These are phyloP conservation scores for Florisuga fusca DNA, from an alignment of 2,797 vertebrate species.

Conservation along the genomic window DNA sequence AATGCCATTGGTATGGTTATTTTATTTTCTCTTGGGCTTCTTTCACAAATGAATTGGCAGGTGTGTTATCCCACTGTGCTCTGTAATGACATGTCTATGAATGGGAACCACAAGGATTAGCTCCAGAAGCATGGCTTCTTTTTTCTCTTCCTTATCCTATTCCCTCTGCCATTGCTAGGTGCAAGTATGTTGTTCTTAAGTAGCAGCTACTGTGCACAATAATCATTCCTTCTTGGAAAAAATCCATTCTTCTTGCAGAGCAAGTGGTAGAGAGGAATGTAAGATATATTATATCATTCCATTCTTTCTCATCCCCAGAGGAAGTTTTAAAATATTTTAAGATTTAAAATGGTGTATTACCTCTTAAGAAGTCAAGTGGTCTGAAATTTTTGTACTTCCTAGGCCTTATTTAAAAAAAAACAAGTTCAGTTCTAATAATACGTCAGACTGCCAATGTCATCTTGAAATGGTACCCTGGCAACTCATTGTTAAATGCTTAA, in stretches of 20 bases:
- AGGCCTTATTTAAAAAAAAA: slow-evolving; percentile 27
- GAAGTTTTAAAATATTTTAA: neutral
- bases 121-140: neutral
- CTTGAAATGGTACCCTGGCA: slow-evolving; percentile 56
- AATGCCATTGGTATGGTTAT: neutral
- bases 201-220: neutral
- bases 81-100: neutral
- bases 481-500: slow-evolving; percentile 50
- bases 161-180: neutral
- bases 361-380: neutral
- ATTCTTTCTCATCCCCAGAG: neutral
- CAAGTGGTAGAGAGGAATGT: neutral
- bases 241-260: neutral
- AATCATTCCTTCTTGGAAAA: neutral
- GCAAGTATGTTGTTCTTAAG: neutral
- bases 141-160: neutral
- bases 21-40: neutral
- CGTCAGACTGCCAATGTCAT: slow-evolving; percentile 21
- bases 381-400: slow-evolving; percentile 14
- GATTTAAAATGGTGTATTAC: neutral
- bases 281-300: neutral
- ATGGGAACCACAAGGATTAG: neutral
- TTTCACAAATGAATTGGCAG: neutral
- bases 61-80: neutral
- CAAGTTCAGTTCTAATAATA: slow-evolving; percentile 25